A percentile compares a stretch with the other conserved stretches of the same genome.
Conservation (phyloP, 2,113 vertebrate species). For the Montifringilla adamsi region DNA sequence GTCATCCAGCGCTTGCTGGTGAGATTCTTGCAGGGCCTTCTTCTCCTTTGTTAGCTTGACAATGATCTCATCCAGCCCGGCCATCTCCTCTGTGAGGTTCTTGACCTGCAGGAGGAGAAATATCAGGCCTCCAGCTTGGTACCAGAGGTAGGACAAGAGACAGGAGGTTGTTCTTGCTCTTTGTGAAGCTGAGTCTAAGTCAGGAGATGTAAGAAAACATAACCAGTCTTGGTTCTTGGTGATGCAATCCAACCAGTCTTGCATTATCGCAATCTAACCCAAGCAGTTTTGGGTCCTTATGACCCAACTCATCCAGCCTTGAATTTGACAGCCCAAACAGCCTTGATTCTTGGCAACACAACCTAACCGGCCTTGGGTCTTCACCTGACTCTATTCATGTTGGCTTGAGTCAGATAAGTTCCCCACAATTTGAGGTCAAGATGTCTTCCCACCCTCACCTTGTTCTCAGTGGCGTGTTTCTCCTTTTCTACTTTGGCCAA, state of each 20-base stretch:
- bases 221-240: background rate
- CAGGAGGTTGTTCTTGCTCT: background rate
- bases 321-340: background rate
- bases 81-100: conserved; percentile 94
- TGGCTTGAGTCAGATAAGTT: background rate
- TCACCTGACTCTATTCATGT: background rate
- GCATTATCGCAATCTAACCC: background rate
- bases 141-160: background rate
- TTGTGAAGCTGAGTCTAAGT: background rate
- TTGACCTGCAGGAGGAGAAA: conserved; percentile 79
- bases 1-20: conserved; percentile 92
- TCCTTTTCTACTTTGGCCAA: conserved; percentile 88
- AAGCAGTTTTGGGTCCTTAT: background rate
- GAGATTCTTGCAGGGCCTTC: conserved; percentile 90
- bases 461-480: conserved; percentile 89
- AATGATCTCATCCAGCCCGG: conserved; percentile 88
- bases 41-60: conserved; percentile 92
- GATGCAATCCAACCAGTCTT: background rate
- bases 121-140: background rate
- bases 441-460: conserved; percentile 60
- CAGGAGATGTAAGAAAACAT: background rate
- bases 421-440: background rate
- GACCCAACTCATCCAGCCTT: background rate
- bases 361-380: background rate
- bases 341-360: background rate